Base-by-base conservation (phyloP, 2,888 invertebrate genomes). In the Cenopis cana region DNA sequence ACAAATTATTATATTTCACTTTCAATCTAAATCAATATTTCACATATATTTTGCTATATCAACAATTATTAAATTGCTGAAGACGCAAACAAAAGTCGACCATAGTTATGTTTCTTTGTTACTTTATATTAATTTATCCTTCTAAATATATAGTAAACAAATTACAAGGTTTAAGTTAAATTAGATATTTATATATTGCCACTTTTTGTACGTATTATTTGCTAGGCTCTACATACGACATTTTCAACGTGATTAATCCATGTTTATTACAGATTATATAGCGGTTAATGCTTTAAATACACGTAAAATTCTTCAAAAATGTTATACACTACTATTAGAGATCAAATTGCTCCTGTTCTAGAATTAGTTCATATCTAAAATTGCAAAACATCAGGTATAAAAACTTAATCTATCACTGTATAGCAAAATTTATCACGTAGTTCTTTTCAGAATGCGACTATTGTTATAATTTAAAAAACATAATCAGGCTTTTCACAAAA, bases 61-160 rank as follows among this genome's bases (percentile, higher is more conserved):
- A 38, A 18, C 57, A 57, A 57, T 57, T 18, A 57, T 57, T 38
- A 57, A 57, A 57, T 57, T 57, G 57, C 0, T 18, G 38, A 20
- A 57, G 36, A 38, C 38, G 18, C 57, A 57, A 57, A 57, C 14
- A 20, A 14, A 38, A 18, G 0, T 33, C 33, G n/a, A n/a, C 8
- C 8, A 12, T 46, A n/a, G 46, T 14, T 14, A 46, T 46, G 46
- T n/a, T n/a, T n/a, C n/a, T n/a, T n/a, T 12, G 41, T 46, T 4
- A 6, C 8, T 46, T 46, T 2, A n/a, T 46, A 46, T 6, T 46
- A n/a, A 46, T n/a, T 46, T n/a, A 46, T 46, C n/a, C 41, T n/a
- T 41, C 1, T 6, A 41, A 46, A n/a, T 11, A 12, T 4, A 12
- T 38, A 38, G 38, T n/a, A n/a, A n/a, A n/a, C n/a, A n/a, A n/a